Base-by-base conservation (phyloP, 2,113 vertebrate genomes). In the Gallinago undulata region DNA sequence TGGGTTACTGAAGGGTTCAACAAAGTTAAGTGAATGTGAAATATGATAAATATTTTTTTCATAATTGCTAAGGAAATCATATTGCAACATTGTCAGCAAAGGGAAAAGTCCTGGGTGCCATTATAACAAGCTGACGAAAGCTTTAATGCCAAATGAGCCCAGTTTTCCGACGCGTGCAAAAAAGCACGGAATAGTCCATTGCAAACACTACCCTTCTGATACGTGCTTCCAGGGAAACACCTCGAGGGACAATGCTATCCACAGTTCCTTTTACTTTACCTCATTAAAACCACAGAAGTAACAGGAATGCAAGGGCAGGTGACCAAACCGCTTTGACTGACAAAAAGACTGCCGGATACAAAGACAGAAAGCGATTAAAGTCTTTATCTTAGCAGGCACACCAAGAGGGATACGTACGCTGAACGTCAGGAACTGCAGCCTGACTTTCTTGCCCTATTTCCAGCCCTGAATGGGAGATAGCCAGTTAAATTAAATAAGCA, bases 1-100 rank as follows among this genome's bases (percentile, higher is more conserved):
- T 43, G 43, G 22, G 17, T 51, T 90, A 72, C 47, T 31, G 22
- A 90, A 69, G 55, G 13, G 17, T 84, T 86, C 80, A 84, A 55
- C 16, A 5, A 74, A 90, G 24, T 45, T 33, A 22, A 81, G 13
- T 6, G 10, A 63, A 81, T 7, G 2, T 14, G 11, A 77, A 96
- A 51, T 27, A 59, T 0, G 0, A 3, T 30, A 51, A 78, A 5
- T 81, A 2, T 24, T n/a, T 50, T 75, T 59, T 59, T 7, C 0
- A 6, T 70, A 78, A 86, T 45, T 78, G 59, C n/a, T 79, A 68
- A 43, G 21, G 27, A 88, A 47, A 80, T 68, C 13, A 16, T 30
- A 75, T 3, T 67, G 51, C 33, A 86, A 10, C 51, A 31, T 64
- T 81, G 19, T 86, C 19, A 0, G 41, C 45, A 11, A 67, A 68